phyloP scores from a whole-genome alignment of 2,113 vertebrate species.

The Syrrhaptes paradoxus region DNA sequence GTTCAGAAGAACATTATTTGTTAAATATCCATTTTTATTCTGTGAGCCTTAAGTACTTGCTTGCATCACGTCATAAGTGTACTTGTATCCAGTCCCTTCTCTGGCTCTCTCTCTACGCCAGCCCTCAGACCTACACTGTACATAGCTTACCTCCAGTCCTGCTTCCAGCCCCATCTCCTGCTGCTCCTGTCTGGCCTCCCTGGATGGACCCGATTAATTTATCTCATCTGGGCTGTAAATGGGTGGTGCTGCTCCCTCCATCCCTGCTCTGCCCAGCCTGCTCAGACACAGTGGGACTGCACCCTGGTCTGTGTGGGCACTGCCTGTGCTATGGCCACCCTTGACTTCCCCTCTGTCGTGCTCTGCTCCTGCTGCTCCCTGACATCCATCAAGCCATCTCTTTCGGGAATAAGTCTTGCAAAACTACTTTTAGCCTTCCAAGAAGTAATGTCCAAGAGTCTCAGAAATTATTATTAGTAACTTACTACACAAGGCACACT shows the following conservation, averaged over 20 bases:
- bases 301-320: background rate
- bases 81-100: background rate
- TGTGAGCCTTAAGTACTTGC: background rate
- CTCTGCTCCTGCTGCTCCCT: background rate
- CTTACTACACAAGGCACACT: background rate
- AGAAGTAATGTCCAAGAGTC: background rate
- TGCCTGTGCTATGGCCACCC: background rate
- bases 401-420: background rate
- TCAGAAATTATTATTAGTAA: background rate
- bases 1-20: background rate
- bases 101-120: background rate
- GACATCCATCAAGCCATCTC: background rate
- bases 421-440: background rate
- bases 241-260: background rate
- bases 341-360: background rate
- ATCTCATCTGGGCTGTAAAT: background rate
- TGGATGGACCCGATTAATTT: background rate
- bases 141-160: background rate
- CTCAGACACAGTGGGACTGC: background rate
- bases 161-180: background rate
- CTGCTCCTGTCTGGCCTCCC: background rate
- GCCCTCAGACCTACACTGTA: background rate
- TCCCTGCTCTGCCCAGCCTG: background rate
- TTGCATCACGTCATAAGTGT: background rate
- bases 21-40: background rate